Base-by-base conservation (phyloP, 2,797 vertebrate genomes). In the Masticophis lateralis region DNA sequence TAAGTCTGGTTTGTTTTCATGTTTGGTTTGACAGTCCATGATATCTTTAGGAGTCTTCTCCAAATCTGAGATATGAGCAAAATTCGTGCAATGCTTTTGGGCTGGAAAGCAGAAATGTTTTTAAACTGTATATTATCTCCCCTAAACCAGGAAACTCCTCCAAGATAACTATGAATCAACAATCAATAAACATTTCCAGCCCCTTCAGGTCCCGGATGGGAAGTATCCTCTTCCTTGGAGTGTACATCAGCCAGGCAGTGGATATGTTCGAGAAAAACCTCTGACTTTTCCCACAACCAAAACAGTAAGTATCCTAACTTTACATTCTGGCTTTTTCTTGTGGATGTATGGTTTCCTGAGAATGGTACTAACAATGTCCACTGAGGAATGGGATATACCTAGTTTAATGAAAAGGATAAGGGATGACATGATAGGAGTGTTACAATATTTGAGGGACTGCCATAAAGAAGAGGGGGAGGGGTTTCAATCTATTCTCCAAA, bases 171-270 rank as follows among this genome's bases (percentile, higher is more conserved):
- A 96, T 37, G 91, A 91, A 3, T 93, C 97, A 0, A 87, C 95
- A 86, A 94, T 93, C 1, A 1, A 94, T 0, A 95, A 97, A 93
- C 95, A 97, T 12, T 98, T 97, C 93, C 43, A 61, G n/a, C 91
- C 97, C 2, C 16, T 92, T 2, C 95, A 96, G 47, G 57, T 66
- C 27, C 96, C 96, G 0, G 94, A 97, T 0, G 96, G 96, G 92
- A 95, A 28, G 0, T 51, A 88, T 20, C 94, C 97, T 0, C 86
- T 98, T 59, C 97, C 97, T 1, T 8, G 89, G 9, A 47, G 0
- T 0, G 0, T 96, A 60, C 59, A 95, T 32, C 95, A 94, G 92
- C 86, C 94, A 0, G 56, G n/a, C 55, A 97, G 97, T 0, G 89
- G 94, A 1, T 97, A 95, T n/a, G 91, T 91, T 2, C 56, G 37